Base-by-base conservation (phyloP, 2,113 vertebrate genomes). In the Xiphias gladius region DNA sequence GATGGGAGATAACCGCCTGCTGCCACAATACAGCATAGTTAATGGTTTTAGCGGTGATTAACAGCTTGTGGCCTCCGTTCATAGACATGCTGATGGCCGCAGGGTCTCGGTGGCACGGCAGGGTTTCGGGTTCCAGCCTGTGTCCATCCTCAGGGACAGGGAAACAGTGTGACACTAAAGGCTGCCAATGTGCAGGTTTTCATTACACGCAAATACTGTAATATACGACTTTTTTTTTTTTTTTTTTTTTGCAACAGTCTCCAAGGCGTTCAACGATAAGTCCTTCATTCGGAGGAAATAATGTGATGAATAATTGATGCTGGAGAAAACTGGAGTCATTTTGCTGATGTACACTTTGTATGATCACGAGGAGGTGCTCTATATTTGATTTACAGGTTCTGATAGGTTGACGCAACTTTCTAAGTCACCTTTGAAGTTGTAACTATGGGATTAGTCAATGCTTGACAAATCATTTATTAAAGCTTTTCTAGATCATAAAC, bases 41-140 rank as follows among this genome's bases (percentile, higher is more conserved):
- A 82, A 87, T 84, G 68, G 77, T 71, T 79, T 87, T 61, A 89
- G 37, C 48, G 63, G 72, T 61, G 89, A 86, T 82, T 82, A 87
- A 76, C 70, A 69, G 73, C 73, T 63, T 54, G 77, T 61, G 41
- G 73, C 48, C 26, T 67, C 43, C 58, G 46, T 54, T 71, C 64
- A 71, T 65, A 43, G 19, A 79, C 58, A 68, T 75, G 39, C 35
- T 65, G 48, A 81, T 61, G 65, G 58, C 63, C 66, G 73, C 76
- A 37, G 64, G 43, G 64, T 79, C 67, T 83, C 28, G 32, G 68
- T 35, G 43, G 37, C 26, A 64, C 52, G 2, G 12, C 50, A 63
- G 30, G n/a, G 57, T 58, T 32, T 55, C 32, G 26, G 30, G n/a
- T 67, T 5, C 20, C 5, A 9, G 46, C n/a, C 48, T 48, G 37